These are phyloP conservation scores for Torymus tubicola DNA, from an alignment of 2,888 invertebrate genomes.

Conservation along the genomic window DNA sequence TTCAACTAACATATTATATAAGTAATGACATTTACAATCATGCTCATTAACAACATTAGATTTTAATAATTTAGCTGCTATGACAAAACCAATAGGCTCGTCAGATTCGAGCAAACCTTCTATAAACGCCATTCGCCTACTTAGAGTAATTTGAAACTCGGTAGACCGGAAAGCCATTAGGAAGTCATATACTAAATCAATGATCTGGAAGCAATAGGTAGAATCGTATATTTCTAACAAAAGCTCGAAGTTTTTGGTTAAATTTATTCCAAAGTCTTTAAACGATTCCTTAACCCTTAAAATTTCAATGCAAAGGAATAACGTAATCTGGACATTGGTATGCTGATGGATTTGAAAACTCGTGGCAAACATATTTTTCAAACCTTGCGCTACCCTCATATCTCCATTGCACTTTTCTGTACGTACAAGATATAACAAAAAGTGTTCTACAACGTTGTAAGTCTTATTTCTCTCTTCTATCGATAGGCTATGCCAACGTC, in stretches of 20 bases:
- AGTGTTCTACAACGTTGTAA: constrained; percentile 39
- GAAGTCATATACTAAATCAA: constrained; percentile 41
- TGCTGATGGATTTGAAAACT: constrained; percentile 41
- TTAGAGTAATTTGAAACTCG: constrained; percentile 36
- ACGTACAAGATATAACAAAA: constrained; percentile 29
- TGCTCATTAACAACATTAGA: constrained; percentile 48
- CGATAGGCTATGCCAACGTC: constrained; percentile 35
- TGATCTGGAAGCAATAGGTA: constrained; percentile 52
- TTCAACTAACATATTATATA: constrained; percentile 40
- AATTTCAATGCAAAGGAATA: constrained; percentile 45
- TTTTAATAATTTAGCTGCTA: constrained; percentile 50
- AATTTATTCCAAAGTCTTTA: constrained; percentile 49
- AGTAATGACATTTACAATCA: constrained; percentile 31
- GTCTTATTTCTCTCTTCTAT: constrained; percentile 32
- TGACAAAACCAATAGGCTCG: constrained; percentile 28
- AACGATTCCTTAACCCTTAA: constrained; percentile 31
- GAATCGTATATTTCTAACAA: constrained; percentile 50
- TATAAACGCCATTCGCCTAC: constrained; percentile 35
- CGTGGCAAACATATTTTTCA: constrained; percentile 28
- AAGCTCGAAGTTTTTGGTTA: constrained; percentile 46
- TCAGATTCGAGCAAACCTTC: constrained; percentile 45
- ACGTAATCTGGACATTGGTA: constrained; percentile 39
- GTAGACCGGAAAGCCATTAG: constrained; percentile 41
- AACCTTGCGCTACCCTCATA: constrained; percentile 23
- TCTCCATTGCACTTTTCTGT: constrained; percentile 49